Evolutionary conservation across 2,888 invertebrate species (phyloP), one percentile per base, ranked within the genome.

Genomic region (Oxyscelio sp.): DNA sequence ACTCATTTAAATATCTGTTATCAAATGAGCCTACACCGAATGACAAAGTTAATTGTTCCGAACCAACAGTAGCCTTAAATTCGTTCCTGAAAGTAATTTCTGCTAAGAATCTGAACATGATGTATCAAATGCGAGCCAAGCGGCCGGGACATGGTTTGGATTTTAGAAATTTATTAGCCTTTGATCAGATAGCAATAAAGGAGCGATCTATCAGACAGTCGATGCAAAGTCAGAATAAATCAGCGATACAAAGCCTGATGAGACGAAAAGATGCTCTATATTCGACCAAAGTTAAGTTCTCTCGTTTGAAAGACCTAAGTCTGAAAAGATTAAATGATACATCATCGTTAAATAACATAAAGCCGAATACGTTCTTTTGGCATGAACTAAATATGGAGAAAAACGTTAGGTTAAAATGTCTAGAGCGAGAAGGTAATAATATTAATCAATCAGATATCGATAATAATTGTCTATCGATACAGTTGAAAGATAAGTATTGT

Each of bases 61-160:
- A 56, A 65, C 15, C 24, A 65, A 17, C n/a, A 17, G 11, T 56
- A 40, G 74, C 43, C 45, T 65, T 65, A 31, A 65, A 75, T 48
- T 65, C 65, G 4, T 27, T 27, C 27, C 27, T 27, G 27, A 27
- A 27, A 27, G 6, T 27, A 27, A 27, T 27, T 27, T 27, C 27
- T 5, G 27, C 27, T 27, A 27, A 27, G 6, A 27, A 4, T 4
- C 27, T 27, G 27, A 27, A 27, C 27, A 27, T n/a, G n/a, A n/a
- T n/a, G n/a, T n/a, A n/a, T n/a, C n/a, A n/a, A n/a, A n/a, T n/a
- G n/a, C n/a, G n/a, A n/a, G n/a, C n/a, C n/a, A n/a, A n/a, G n/a
- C n/a, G n/a, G n/a, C n/a, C n/a, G n/a, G n/a, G n/a, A n/a, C n/a
- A n/a, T n/a, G n/a, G n/a, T n/a, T n/a, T n/a, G n/a, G n/a, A n/a